Conservation (phyloP, 1,140 invertebrate species). For the Drosophila mauritiana region DNA sequence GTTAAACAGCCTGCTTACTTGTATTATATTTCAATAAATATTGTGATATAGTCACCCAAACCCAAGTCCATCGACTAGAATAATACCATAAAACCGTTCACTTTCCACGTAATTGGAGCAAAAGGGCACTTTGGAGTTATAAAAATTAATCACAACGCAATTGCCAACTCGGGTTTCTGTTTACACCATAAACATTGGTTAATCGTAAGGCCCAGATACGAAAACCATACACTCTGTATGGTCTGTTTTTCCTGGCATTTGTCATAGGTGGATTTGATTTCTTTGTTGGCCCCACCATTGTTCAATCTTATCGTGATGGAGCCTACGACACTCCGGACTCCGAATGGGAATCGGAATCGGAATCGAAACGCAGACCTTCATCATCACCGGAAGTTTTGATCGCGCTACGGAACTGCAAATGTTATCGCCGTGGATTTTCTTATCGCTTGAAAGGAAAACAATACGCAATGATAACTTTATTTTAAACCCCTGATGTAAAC, state of each 20-base stretch:
- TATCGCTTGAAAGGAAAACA: slow-evolving; percentile 33
- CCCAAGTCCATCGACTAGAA: no score
- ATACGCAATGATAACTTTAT: slow-evolving; percentile 50
- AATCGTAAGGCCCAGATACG: slow-evolving; percentile 15
- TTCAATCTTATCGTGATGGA: slow-evolving; percentile 65
- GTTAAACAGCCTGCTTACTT: background rate
- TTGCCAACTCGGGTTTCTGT: slow-evolving; percentile 13
- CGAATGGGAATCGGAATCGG: slow-evolving; percentile 3
- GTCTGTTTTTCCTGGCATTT: slow-evolving; percentile 13
- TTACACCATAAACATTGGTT: slow-evolving; percentile 38
- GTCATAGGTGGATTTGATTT: slow-evolving; percentile 37
- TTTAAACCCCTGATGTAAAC: slow-evolving; percentile 75
- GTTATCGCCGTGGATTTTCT: slow-evolving; percentile 46
- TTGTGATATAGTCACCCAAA: no score
- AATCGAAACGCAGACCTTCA: slow-evolving; percentile 16
- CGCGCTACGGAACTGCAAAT: slow-evolving; percentile 50
- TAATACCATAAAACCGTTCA: slow-evolving; percentile 3
- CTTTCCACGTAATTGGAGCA: slow-evolving; percentile 8
- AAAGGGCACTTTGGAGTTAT: slow-evolving; percentile 1
- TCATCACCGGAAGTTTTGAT: slow-evolving; percentile 68
- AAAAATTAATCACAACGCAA: slow-evolving; percentile 7
- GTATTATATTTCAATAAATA: no score
- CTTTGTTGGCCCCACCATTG: slow-evolving; percentile 33
- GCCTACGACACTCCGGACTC: slow-evolving; percentile 66
- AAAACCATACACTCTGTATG: background rate